phyloP scores from a whole-genome alignment of 2,797 vertebrate genomes.

The Loris lydekkerianus region DNA sequence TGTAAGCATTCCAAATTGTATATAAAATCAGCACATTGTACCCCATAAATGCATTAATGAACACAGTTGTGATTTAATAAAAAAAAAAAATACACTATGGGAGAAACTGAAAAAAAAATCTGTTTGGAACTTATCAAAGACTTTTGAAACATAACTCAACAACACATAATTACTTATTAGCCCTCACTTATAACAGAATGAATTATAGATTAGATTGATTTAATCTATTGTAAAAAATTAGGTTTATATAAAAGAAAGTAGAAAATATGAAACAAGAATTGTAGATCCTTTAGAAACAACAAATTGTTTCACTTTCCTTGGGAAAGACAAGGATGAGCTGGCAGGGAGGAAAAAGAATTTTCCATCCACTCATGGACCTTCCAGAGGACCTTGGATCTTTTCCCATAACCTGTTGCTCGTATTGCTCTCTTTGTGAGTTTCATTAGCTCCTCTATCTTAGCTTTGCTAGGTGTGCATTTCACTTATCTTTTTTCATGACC shows the following conservation, averaged over 20 bases:
- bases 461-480: background rate
- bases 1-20: too few relatives aligned
- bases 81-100: too few relatives aligned
- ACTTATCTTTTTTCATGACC: background rate
- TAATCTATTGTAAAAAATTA: background rate
- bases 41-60: too few relatives aligned
- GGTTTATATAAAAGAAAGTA: background rate
- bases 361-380: background rate
- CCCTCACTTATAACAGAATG: background rate
- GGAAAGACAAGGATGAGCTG: background rate
- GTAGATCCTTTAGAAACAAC: background rate
- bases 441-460: background rate
- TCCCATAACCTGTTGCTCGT: background rate
- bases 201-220: background rate
- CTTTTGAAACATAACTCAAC: background rate
- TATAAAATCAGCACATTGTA: too few relatives aligned
- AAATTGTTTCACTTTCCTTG: background rate
- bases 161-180: background rate
- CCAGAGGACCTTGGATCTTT: background rate
- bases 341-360: background rate
- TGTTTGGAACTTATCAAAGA: conserved; percentile 1
- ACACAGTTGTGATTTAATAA: too few relatives aligned
- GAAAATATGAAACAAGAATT: background rate
- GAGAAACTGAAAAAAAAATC: background rate
- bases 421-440: background rate